phyloP scores from a whole-genome alignment of 2,113 vertebrate species.

The Myodes glareolus region DNA sequence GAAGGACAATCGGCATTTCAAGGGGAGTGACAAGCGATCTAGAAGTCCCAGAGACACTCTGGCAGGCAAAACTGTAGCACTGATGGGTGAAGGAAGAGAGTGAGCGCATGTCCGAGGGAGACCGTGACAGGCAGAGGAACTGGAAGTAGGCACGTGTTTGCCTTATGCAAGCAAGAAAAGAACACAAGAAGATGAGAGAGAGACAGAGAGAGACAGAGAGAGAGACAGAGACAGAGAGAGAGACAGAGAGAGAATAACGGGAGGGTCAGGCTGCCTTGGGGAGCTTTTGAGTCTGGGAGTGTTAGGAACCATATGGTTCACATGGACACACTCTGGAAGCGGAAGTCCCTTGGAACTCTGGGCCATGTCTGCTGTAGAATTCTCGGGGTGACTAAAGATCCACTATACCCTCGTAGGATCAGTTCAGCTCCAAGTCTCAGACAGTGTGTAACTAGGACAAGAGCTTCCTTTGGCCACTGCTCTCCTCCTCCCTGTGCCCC shows the following conservation, averaged over 20 bases:
- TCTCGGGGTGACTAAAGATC: background rate
- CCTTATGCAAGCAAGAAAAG: background rate
- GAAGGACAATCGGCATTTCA: background rate
- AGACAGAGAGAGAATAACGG: background rate
- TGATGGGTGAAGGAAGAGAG: background rate
- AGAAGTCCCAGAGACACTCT: background rate
- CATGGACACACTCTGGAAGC: background rate
- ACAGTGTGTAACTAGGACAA: background rate
- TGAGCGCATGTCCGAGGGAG: background rate
- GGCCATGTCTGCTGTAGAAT: background rate
- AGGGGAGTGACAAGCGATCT: too few relatives aligned
- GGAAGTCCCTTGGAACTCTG: background rate
- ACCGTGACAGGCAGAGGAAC: background rate
- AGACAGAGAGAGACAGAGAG: background rate
- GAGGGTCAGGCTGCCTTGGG: background rate
- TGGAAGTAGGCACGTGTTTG: background rate
- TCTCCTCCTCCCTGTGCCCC: background rate
- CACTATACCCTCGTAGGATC: too few relatives aligned
- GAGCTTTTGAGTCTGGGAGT: background rate
- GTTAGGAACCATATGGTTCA: too few relatives aligned
- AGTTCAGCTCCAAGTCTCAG: background rate
- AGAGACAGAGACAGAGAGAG: background rate
- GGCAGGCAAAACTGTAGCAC: background rate
- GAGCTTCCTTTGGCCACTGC: background rate
- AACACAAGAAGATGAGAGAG: background rate